phyloP scores from a whole-genome alignment of 2,113 vertebrate species.

The Talpa occidentalis region DNA sequence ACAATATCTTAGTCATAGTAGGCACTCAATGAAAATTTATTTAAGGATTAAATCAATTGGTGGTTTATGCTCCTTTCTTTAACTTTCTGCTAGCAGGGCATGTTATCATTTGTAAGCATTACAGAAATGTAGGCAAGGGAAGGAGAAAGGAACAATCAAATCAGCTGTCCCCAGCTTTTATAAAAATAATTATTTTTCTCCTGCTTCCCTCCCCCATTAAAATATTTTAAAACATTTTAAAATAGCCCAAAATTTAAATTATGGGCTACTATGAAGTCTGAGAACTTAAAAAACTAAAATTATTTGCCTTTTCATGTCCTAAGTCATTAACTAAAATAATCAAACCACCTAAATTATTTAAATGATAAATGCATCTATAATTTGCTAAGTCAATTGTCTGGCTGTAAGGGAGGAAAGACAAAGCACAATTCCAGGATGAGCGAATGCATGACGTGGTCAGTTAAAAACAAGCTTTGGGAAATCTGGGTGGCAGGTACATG shows the following conservation, averaged over 20 bases:
- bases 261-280: not conserved
- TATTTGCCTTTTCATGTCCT: slow-evolving; percentile 16
- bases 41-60: not conserved
- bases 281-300: slow-evolving; percentile 6
- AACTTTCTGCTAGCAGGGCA: not conserved
- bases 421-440: not conserved
- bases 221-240: not conserved
- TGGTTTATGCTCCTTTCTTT: not conserved
- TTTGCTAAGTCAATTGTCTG: not conserved
- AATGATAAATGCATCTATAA: not conserved
- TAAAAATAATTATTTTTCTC: not conserved
- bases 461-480: not conserved
- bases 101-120: not conserved
- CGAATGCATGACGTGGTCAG: not conserved
- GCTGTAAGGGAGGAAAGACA: not conserved
- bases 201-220: too few relatives aligned
- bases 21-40: not conserved
- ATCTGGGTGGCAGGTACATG: not conserved
- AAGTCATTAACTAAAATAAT: not conserved
- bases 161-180: not conserved
- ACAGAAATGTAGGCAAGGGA: not conserved
- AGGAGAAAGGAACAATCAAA: not conserved
- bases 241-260: too few relatives aligned
- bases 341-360: not conserved
- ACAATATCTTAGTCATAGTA: not conserved